A percentile compares a stretch with the other conserved stretches of the same genome.
Evolutionary conservation across 2,888 invertebrate genomes (phyloP).

Genomic region (Crepidodera aurea): DNA sequence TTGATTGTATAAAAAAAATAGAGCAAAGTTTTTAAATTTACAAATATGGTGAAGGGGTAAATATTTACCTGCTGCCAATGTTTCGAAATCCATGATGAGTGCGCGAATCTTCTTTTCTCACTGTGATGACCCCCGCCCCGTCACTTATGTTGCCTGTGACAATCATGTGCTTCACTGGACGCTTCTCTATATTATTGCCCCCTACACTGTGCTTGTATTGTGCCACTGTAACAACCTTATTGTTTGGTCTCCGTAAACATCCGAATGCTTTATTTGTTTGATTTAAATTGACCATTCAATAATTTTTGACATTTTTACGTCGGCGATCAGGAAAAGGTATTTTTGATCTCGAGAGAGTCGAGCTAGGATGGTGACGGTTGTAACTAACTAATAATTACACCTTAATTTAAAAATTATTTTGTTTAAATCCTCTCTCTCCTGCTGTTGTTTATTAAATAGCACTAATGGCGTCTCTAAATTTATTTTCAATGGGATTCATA

Average conservation of each 20-base stretch:
- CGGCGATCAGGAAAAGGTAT: conserved; percentile 10
- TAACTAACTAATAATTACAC: background rate
- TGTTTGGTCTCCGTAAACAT: conserved; percentile 46
- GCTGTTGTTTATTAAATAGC: background rate
- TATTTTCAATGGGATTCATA: background rate
- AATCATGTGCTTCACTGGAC: conserved; percentile 51
- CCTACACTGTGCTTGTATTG: conserved; percentile 41
- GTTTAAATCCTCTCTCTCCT: conserved; percentile 4
- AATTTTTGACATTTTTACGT: conserved; percentile 36
- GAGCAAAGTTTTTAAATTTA: background rate
- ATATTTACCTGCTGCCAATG: conserved; percentile 59
- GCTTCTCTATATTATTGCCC: conserved; percentile 41
- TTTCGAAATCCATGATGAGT: conserved; percentile 57
- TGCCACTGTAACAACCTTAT: conserved; percentile 44
- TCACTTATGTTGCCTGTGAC: conserved; percentile 40
- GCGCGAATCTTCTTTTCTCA: conserved; percentile 41
- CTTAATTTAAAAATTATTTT: conserved; percentile 3
- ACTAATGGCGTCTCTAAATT: background rate
- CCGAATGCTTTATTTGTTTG: conserved; percentile 43
- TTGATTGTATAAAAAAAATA: background rate
- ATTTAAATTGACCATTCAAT: conserved; percentile 32
- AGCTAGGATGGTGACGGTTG: background rate
- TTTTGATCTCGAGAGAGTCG: background rate
- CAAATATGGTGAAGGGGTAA: conserved; percentile 16
- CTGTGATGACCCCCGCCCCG: conserved; percentile 50